A percentile compares a stretch with the other conserved stretches of the same genome.
Evolutionary conservation across 2,888 invertebrate genomes (phyloP).

Genomic region (Xylophagus ater): DNA sequence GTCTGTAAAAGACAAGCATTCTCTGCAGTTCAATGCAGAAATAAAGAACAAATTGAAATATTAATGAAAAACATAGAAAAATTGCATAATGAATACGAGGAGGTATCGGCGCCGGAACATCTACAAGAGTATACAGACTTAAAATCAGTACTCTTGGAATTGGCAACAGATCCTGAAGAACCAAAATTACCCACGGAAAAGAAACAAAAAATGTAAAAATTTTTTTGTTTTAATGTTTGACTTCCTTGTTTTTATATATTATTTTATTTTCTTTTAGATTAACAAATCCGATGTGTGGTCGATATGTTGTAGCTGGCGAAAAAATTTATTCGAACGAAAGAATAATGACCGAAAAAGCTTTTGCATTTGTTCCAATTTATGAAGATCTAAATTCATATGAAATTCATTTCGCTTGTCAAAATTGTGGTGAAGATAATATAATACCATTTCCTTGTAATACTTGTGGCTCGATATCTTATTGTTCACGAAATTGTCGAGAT

Average conservation of each 20-base stretch:
- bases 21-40: conserved; percentile 12
- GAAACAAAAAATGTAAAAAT: conserved; percentile 11
- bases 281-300: conserved; percentile 47
- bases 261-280: conserved; percentile 29
- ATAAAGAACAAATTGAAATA: conserved; percentile 6
- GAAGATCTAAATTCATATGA: conserved; percentile 31
- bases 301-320: conserved; percentile 52
- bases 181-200: background rate
- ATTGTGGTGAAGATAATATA: conserved; percentile 52
- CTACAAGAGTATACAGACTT: too few relatives aligned
- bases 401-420: conserved; percentile 51
- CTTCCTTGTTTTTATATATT: background rate
- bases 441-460: conserved; percentile 56
- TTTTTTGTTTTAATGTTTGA: background rate
- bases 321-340: conserved; percentile 54
- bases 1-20: conserved; percentile 16
- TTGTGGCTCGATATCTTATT: conserved; percentile 59
- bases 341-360: conserved; percentile 70
- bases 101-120: too few relatives aligned
- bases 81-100: background rate
- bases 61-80: conserved; percentile 7
- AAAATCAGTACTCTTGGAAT: background rate
- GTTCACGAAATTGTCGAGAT: conserved; percentile 50
- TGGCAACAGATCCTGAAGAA: background rate
- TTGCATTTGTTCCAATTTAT: conserved; percentile 59